Evolutionary conservation across 1,140 invertebrate genomes (phyloP), one percentile per base, ranked within the genome.

Genomic region (Acromyrmex heyeri): DNA sequence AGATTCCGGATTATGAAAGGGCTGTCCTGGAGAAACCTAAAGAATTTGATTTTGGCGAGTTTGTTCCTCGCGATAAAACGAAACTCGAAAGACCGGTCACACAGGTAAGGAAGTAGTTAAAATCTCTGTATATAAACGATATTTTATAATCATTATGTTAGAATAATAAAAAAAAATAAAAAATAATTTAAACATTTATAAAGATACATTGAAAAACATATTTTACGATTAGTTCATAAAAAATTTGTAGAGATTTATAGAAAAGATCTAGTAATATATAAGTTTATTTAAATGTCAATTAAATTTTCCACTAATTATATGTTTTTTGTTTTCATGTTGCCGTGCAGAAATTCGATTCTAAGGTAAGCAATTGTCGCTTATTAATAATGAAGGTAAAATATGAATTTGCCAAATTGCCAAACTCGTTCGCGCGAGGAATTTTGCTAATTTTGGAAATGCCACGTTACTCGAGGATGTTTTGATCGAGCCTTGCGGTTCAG

Each of bases 1-100:
- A 97, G 93, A 97, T 97, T 88, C 96, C 97, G 30, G 97, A 97
- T 93, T 97, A 97, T 91, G 96, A 97, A 83, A 96, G 96, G 85
- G 94, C 97, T 5, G 96, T 97, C 8, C 95, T 97, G 21, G 97
- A 97, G 92, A 97, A 97, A 94, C 96, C 94, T 1, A 92, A 93
- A 69, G 94, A 95, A 89, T 95, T 95, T 82, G 94, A 95, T 5
- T 95, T 95, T 30, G 90, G 92, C 2, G 95, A 95, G 0, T 88
- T 88, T 44, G 79, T 79, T 10, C 86, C 86, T 6, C 93, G 95
- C 0, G 95, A 95, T 2, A 95, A 95, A 76, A 95, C 94, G 0
- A 95, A 95, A 86, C 89, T 95, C 6, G 95, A 95, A 0, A 91
- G 95, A 77, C 95, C 95, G 0, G 12, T 73, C 0, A 92, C 93